Percentiles rank a stretch among this genome's conserved stretches.
Conservation (phyloP, 2,888 invertebrate species). For the Alloplasta piceator region DNA sequence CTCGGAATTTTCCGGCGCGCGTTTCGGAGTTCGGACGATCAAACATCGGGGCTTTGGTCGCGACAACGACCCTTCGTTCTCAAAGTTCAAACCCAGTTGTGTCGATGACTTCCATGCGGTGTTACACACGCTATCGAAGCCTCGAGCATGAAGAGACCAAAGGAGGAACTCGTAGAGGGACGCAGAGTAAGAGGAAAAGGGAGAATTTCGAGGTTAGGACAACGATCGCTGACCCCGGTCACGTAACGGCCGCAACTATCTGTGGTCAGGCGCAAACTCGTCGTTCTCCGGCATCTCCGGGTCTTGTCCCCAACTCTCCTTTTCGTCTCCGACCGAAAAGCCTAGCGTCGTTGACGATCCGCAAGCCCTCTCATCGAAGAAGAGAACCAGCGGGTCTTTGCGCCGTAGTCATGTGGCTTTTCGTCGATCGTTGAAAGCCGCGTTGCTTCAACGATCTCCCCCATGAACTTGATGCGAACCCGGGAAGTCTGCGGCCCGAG, state of each 20-base stretch:
- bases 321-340: conserved; percentile 15
- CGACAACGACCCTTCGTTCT: conserved; percentile 14
- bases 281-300: conserved; percentile 44
- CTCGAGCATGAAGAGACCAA: conserved; percentile 1
- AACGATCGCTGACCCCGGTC: conserved; percentile 57
- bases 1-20: too few relatives aligned
- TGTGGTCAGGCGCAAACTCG: conserved; percentile 61
- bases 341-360: conserved; percentile 12
- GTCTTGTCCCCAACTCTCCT: conserved; percentile 25
- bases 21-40: conserved; percentile 7
- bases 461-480: not conserved
- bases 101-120: conserved; percentile 40
- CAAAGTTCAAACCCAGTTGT: conserved; percentile 45
- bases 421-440: conserved; percentile 18
- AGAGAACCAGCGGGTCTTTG: not conserved
- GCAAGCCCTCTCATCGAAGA: not conserved
- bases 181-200: not conserved
- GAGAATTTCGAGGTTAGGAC: conserved; percentile 15
- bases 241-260: conserved; percentile 61
- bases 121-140: conserved; percentile 6
- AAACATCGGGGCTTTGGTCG: conserved; percentile 11
- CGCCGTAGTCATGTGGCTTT: conserved; percentile 26
- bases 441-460: conserved; percentile 39
- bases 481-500: not conserved
- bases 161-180: not conserved